Conservation (phyloP, 2,113 vertebrate genomes). For the Ovibos moschatus region DNA sequence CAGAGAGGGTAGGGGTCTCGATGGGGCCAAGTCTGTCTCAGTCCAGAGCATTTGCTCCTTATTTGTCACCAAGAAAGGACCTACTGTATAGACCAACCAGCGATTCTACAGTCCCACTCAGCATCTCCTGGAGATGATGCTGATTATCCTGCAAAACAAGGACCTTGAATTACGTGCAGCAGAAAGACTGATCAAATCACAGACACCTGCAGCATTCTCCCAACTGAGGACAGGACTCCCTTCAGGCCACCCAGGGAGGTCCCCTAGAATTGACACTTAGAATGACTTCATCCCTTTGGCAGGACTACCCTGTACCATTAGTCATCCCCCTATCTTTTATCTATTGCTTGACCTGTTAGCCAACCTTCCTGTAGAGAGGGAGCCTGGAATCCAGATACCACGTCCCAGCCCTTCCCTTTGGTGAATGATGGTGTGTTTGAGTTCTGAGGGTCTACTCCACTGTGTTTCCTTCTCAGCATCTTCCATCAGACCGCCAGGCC, state of each 20-base stretch:
- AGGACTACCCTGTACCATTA: not conserved
- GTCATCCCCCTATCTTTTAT: not conserved
- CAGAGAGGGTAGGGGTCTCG: not conserved
- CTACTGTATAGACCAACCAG: not conserved
- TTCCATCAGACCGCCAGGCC: not conserved
- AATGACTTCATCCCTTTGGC: too few relatives aligned
- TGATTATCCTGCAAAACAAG: not conserved
- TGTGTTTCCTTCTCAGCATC: not conserved
- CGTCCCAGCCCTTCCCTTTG: not conserved
- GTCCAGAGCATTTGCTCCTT: not conserved
- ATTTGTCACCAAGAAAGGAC: not conserved
- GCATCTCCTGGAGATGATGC: not conserved
- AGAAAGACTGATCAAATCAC: not conserved
- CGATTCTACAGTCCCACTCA: not conserved
- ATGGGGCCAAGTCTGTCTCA: not conserved
- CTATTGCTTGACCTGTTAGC: not conserved
- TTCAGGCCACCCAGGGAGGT: not conserved
- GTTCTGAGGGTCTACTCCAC: not conserved
- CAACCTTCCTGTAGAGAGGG: not conserved
- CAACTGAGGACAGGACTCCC: not conserved
- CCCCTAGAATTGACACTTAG: not conserved
- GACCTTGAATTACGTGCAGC: not conserved
- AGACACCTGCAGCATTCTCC: not conserved
- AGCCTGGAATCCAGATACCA: not conserved
- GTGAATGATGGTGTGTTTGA: not conserved